Base-by-base conservation (phyloP, 2,797 vertebrate genomes). In the Syngnathus rostellatus region DNA sequence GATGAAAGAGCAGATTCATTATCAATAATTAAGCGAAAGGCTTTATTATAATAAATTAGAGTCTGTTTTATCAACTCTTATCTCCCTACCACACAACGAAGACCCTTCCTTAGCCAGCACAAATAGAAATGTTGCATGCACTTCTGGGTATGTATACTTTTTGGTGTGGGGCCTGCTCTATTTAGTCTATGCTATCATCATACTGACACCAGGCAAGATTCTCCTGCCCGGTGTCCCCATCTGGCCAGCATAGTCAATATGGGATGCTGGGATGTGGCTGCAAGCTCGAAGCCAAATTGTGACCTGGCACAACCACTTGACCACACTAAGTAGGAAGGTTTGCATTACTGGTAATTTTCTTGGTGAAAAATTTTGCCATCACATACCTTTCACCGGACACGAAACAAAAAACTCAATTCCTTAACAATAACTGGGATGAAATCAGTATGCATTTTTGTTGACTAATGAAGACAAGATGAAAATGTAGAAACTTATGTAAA, bases 21-120 rank as follows among this genome's bases (percentile, higher is more conserved):
- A 89, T 88, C 81, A 90, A 89, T 89, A 88, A 90, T 89, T 90
- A 90, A 89, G 83, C 82, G 72, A 80, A 87, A 83, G 79, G 81
- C 87, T 87, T 85, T 86, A 88, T 88, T 86, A 76, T 87, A 89
- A 89, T 89, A 83, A 88, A 87, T 86, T 82, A 83, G 76, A 72
- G 81, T 81, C 80, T 83, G 81, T 83, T 84, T 87, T 86, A 87
- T 88, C 83, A 82, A 68, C 75, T 77, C 80, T 86, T 83, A 88
- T 86, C 86, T 86, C 74, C 71, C 65, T 39, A 85, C 82, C 71
- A 64, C 60, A 57, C 70, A 71, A 66, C 74, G 77, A 77, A 75
- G 72, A 60, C 72, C 62, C 59, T 68, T 62, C 58, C 45, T 63
- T 63, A 46, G 72, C 51, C 68, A 67, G 70, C 64, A 59, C 50